Conservation (phyloP, 2,797 vertebrate genomes). For the Serranus cabrilla region DNA sequence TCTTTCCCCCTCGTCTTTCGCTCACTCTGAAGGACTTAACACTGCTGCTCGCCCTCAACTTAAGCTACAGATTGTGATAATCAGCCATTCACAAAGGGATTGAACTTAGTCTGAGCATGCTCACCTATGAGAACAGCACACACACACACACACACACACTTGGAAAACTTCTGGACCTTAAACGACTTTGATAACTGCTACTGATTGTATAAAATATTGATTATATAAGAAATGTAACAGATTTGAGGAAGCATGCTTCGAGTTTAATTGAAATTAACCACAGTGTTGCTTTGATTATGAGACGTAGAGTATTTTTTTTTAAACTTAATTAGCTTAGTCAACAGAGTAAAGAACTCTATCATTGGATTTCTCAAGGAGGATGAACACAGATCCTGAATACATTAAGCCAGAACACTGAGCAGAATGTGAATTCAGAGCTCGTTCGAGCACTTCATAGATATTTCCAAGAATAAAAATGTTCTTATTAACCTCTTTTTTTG, state of each 20-base stretch:
- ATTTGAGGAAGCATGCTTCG: constrained; percentile 22
- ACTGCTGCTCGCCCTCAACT: constrained; percentile 53
- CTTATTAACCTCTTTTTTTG: constrained; percentile 36
- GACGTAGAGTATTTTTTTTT: background rate
- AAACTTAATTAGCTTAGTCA: constrained; percentile 60
- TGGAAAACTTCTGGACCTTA: constrained; percentile 28
- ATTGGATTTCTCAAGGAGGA: constrained; percentile 56
- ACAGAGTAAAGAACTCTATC: constrained; percentile 56
- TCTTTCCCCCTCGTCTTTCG: constrained; percentile 37
- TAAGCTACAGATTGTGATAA: constrained; percentile 72
- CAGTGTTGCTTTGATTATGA: constrained; percentile 49
- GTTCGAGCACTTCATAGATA: constrained; percentile 17
- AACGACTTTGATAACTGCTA: constrained; percentile 31
- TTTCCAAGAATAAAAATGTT: constrained; percentile 43
- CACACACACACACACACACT: constrained; percentile 22
- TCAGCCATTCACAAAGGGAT: constrained; percentile 72
- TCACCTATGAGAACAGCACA: constrained; percentile 28
- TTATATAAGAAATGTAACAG: background rate
- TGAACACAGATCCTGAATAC: constrained; percentile 55
- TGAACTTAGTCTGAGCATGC: constrained; percentile 73
- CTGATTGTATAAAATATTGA: constrained; percentile 7
- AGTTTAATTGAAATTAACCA: constrained; percentile 56
- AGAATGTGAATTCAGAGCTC: constrained; percentile 36
- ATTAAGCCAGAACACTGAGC: constrained; percentile 45
- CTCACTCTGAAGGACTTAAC: constrained; percentile 59